These are phyloP conservation scores for Listronotus oregonensis DNA, from an alignment of 1,140 invertebrate species.

Conservation along the genomic window DNA sequence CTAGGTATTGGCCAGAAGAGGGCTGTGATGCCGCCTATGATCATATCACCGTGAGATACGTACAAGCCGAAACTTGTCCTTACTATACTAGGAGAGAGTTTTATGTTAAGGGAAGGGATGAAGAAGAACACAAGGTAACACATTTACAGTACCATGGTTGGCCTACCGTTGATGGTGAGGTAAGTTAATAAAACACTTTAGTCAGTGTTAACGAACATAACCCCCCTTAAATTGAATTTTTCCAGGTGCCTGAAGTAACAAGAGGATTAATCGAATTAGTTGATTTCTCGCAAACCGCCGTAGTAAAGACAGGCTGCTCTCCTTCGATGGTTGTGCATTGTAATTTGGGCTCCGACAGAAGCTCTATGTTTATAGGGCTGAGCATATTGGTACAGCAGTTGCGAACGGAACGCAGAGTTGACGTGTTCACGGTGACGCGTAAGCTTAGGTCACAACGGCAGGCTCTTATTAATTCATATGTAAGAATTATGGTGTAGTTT, in stretches of 20 bases:
- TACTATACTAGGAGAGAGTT: slow-evolving; percentile 85
- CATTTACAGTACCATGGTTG: slow-evolving; percentile 90
- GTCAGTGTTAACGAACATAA: no score
- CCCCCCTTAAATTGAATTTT: no score
- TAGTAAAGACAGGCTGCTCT: slow-evolving; percentile 57
- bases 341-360: slow-evolving; percentile 82
- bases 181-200: slow-evolving; percentile 48
- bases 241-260: slow-evolving; percentile 72
- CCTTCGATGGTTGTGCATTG: slow-evolving; percentile 81
- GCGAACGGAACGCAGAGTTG: slow-evolving; percentile 78
- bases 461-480: slow-evolving; percentile 81
- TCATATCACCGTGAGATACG: slow-evolving; percentile 82
- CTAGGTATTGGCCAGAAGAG: slow-evolving; percentile 91
- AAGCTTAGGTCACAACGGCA: slow-evolving; percentile 84
- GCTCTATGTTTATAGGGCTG: slow-evolving; percentile 86
- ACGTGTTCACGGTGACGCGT: slow-evolving; percentile 81
- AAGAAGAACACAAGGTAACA: slow-evolving; percentile 74
- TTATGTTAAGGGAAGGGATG: slow-evolving; percentile 79
- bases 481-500: slow-evolving; percentile 58
- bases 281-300: slow-evolving; percentile 65
- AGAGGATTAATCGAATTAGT: slow-evolving; percentile 81
- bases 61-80: slow-evolving; percentile 84
- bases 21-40: slow-evolving; percentile 77
- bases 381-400: slow-evolving; percentile 85
- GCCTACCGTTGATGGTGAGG: slow-evolving; percentile 84